A percentile compares a stretch with the other conserved stretches of the same genome.
These are phyloP conservation scores for Trypoxylus dichotomus DNA, from an alignment of 1,140 invertebrate species.

Conservation along the genomic window DNA sequence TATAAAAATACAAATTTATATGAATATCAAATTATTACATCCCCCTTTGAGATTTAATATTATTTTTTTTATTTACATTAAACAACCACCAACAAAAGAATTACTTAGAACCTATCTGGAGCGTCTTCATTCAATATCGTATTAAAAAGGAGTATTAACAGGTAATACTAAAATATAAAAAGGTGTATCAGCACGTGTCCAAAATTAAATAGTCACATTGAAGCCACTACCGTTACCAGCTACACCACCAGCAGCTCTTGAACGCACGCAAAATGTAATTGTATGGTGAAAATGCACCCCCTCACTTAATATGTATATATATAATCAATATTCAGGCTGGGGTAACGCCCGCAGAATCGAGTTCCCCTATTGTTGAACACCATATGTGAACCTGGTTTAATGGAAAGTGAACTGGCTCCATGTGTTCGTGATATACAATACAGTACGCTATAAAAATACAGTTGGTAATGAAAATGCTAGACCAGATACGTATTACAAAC, in stretches of 20 bases:
- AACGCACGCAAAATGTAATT: neutral
- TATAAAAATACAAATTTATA: too few relatives aligned
- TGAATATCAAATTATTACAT: too few relatives aligned
- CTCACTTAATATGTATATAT: conserved; percentile 1
- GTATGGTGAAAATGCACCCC: conserved; percentile 23
- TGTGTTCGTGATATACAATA: conserved; percentile 12
- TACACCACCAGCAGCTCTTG: neutral
- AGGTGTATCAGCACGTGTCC: conserved; percentile 25
- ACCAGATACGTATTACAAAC: neutral
- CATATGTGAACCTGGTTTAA: conserved; percentile 27
- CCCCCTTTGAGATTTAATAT: too few relatives aligned
- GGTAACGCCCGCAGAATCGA: conserved; percentile 8
- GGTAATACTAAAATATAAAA: neutral
- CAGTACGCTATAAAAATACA: neutral
- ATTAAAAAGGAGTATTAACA: neutral
- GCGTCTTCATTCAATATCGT: neutral
- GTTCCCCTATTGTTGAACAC: conserved; percentile 12
- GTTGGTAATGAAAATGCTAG: conserved; percentile 1
- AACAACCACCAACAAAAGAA: too few relatives aligned
- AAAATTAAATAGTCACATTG: conserved; percentile 5
- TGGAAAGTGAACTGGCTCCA: conserved; percentile 16
- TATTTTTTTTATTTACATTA: too few relatives aligned
- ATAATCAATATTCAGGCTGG: conserved; percentile 26
- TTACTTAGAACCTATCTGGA: too few relatives aligned
- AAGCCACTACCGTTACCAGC: neutral